phyloP scores from a whole-genome alignment of 2,888 invertebrate genomes.

The Allolobophora icterica region DNA sequence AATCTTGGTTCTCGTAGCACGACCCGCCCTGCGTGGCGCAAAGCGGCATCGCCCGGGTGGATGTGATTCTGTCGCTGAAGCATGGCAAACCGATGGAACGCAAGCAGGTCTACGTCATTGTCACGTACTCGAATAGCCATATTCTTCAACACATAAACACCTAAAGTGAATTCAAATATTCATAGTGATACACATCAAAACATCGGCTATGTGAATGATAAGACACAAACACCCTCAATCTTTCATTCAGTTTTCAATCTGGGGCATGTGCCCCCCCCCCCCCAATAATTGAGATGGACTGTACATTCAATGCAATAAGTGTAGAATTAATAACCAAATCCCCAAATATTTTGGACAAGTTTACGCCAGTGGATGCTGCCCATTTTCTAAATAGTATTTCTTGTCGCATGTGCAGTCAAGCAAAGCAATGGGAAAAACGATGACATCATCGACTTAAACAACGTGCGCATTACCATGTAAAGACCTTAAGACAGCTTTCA shows the following conservation, averaged over 20 bases:
- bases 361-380: too few relatives aligned
- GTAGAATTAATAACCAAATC: too few relatives aligned
- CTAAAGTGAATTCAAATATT: neutral
- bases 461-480: neutral
- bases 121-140: conserved; percentile 29
- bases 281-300: too few relatives aligned
- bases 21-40: neutral
- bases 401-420: neutral
- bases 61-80: conserved; percentile 37
- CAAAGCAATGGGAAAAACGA: neutral
- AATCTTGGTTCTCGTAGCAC: conserved; percentile 28
- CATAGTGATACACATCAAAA: neutral
- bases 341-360: too few relatives aligned
- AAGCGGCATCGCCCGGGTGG: conserved; percentile 32
- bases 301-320: too few relatives aligned
- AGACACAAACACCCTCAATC: too few relatives aligned
- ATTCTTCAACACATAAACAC: conserved; percentile 19
- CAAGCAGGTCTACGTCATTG: conserved; percentile 33
- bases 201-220: neutral
- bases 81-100: conserved; percentile 32
- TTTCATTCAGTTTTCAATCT: too few relatives aligned
- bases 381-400: too few relatives aligned
- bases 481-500: too few relatives aligned
- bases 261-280: neutral
- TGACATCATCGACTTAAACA: neutral